Base-by-base conservation (phyloP, 2,888 invertebrate genomes). In the Drosophila macrospina region DNA sequence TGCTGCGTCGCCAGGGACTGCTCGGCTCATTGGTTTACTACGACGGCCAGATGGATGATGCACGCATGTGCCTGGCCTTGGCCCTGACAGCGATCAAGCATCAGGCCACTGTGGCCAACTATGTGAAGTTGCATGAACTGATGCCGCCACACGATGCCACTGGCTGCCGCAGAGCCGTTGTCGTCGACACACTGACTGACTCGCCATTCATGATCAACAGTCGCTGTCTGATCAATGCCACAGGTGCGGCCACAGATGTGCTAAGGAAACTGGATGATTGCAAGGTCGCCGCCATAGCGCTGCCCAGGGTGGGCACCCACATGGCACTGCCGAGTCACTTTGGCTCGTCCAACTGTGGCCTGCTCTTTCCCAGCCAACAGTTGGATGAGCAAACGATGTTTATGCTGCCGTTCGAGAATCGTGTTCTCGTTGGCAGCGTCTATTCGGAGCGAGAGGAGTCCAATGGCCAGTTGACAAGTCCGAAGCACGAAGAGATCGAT, bases 21-120 rank as follows among this genome's bases (percentile, higher is more conserved):
- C 96, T 96, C 80, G 99, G 99, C 44, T 99, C 99, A 11, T 96
- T 99, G 78, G 98, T 99, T 11, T 99, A 99, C 93, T 99, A 99
- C 91, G 99, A 99, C 92, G 99, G 98, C 24, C 99, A 99, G 91
- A 98, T 99, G 93, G 99, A 99, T 92, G 99, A 99, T 93, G 98
- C 99, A 0, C 94, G 99, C 71, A 99, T 99, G 99, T 98, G 98
- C 92, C 93, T 99, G 70, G 96, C 98, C 0, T 95, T 99, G 64
- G 98, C 98, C 0, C 92, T 99, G 74, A 98, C 99, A 0, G 99
- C 99, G 0, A 96, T 98, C 1, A 94, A 98, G 36, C 95, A 98
- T 85, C 99, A 99, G 50, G 99, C 99, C 32, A 96, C 97, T 15
- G 96, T 98, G 54, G 96, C 96, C 24, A 99, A 99, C 93, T 99